Evolutionary conservation across 2,888 invertebrate species (phyloP).

Genomic region (Apoderus coryli): DNA sequence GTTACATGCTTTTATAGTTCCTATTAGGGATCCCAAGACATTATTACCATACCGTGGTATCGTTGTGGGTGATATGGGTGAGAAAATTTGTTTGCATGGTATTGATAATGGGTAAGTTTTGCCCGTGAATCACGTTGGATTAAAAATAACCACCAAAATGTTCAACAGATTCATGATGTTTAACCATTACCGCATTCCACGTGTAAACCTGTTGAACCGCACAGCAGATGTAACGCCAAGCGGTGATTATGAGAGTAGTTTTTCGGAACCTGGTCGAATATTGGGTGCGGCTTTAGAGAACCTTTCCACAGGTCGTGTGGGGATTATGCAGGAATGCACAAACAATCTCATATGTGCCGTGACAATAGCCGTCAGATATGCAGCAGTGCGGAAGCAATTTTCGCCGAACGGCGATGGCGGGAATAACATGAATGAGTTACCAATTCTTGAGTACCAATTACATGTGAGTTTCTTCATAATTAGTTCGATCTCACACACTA

Average conservation of each 20-base stretch:
- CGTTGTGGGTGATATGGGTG: constrained; percentile 82
- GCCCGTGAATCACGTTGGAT: no score
- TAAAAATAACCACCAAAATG: no score
- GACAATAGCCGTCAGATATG: constrained; percentile 66
- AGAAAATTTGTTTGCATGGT: constrained; percentile 81
- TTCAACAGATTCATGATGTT: constrained; percentile 78
- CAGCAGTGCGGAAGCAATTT: constrained; percentile 67
- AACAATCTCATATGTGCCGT: constrained; percentile 57
- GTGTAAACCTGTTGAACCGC: constrained; percentile 70
- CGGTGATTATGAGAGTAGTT: constrained; percentile 80
- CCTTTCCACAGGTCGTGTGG: constrained; percentile 69
- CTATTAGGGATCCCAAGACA: constrained; percentile 64
- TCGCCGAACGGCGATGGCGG: constrained; percentile 33
- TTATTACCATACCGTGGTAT: constrained; percentile 69
- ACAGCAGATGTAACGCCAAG: constrained; percentile 80
- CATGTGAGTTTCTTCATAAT: constrained; percentile 42
- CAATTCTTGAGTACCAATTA: constrained; percentile 70
- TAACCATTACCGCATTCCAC: constrained; percentile 74
- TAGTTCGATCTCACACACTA: not conserved
- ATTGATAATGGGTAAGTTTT: constrained; percentile 64
- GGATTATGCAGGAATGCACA: constrained; percentile 51
- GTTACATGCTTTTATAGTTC: constrained; percentile 79
- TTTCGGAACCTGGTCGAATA: constrained; percentile 73
- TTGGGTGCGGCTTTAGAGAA: constrained; percentile 76
- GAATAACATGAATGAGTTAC: constrained; percentile 38